phyloP scores from a whole-genome alignment of 2,113 vertebrate species.

The Cyprinodon brontotheroides region DNA sequence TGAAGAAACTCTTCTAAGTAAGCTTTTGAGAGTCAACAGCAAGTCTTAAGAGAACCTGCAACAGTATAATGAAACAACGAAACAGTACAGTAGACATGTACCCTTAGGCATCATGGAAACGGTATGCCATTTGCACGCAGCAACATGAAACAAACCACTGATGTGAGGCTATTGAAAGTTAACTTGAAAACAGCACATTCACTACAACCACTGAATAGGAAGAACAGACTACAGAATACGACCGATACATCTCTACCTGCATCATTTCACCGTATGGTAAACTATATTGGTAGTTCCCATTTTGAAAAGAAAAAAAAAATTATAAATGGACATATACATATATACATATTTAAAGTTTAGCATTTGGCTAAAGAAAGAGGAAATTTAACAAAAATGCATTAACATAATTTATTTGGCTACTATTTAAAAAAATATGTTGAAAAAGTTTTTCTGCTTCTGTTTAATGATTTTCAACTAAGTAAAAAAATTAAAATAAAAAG shows the following conservation, averaged over 20 bases:
- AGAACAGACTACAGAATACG: neutral
- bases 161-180: neutral
- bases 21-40: neutral
- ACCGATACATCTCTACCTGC: too few species aligned
- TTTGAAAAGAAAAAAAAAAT: neutral
- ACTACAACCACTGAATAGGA: neutral
- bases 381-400: neutral
- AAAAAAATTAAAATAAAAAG: too few species aligned
- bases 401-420: neutral
- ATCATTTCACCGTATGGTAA: neutral
- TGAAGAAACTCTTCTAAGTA: neutral
- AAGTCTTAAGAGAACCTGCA: neutral
- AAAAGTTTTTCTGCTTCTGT: too few species aligned
- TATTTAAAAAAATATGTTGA: neutral
- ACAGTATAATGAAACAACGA: too few species aligned
- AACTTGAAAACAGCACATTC: neutral
- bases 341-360: neutral
- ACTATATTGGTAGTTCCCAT: neutral
- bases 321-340: neutral
- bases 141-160: neutral
- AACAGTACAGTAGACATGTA: too few species aligned
- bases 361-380: neutral
- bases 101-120: neutral
- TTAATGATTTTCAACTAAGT: too few species aligned
- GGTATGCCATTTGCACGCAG: neutral